phyloP scores from a whole-genome alignment of 2,113 vertebrate species.

The Lophius piscatorius region DNA sequence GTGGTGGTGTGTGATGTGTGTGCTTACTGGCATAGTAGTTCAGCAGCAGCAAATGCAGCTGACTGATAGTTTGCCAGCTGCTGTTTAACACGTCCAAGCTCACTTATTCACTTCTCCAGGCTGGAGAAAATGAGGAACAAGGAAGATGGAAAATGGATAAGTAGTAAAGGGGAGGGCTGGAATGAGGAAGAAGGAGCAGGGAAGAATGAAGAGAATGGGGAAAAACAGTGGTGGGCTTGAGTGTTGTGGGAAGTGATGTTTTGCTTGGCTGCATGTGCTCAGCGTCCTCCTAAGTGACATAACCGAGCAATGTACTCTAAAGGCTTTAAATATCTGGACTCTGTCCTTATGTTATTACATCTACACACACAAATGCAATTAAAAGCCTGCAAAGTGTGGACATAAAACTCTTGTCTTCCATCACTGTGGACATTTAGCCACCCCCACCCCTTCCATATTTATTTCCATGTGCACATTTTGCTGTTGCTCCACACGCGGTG shows the following conservation, averaged over 20 bases:
- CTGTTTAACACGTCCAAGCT: conserved; percentile 67
- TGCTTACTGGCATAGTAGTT: conserved; percentile 36
- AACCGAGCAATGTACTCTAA: conserved; percentile 72
- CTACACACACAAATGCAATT: conserved; percentile 27
- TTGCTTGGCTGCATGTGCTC: conserved; percentile 65
- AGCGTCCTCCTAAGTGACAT: conserved; percentile 63
- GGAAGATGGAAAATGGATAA: conserved; percentile 44
- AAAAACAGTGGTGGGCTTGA: conserved; percentile 62
- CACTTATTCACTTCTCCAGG: conserved; percentile 49
- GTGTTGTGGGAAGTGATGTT: conserved; percentile 67
- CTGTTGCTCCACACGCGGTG: conserved; percentile 18
- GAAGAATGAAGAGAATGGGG: conserved; percentile 42
- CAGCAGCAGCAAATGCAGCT: conserved; percentile 56
- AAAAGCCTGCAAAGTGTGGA: conserved; percentile 40
- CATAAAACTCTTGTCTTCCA: conserved; percentile 53
- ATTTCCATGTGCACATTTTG: conserved; percentile 44
- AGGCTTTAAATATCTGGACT: conserved; percentile 74
- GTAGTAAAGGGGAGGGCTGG: conserved; percentile 27
- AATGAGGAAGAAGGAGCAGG: conserved; percentile 25
- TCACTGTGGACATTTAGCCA: conserved; percentile 17
- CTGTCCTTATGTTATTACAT: conserved; percentile 71
- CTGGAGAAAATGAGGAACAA: conserved; percentile 14
- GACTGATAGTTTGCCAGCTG: conserved; percentile 63
- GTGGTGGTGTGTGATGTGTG: conserved; percentile 36
- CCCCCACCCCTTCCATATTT: not conserved